Conservation (phyloP, 2,113 vertebrate species). For the Epinephelus moara region DNA sequence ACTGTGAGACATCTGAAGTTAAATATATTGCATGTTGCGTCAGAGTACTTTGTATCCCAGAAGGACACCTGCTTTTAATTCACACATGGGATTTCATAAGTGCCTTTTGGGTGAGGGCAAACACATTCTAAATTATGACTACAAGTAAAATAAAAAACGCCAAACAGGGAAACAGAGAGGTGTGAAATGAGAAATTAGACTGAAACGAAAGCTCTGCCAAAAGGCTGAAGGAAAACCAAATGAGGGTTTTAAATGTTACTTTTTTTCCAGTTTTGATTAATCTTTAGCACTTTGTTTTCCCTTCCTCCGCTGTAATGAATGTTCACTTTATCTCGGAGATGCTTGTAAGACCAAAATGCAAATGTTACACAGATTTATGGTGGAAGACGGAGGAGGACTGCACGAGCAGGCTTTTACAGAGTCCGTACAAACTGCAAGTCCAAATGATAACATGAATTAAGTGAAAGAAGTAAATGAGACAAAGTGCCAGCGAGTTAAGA, state of each 20-base stretch:
- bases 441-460: not conserved
- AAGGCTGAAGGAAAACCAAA: constrained; percentile 7
- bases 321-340: constrained; percentile 27
- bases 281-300: constrained; percentile 47
- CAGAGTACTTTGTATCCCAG: not conserved
- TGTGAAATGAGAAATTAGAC: constrained; percentile 48
- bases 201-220: constrained; percentile 30
- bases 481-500: constrained; percentile 9
- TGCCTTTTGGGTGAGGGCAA: constrained; percentile 4
- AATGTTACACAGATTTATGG: constrained; percentile 46
- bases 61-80: constrained; percentile 20
- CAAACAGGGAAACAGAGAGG: constrained; percentile 12
- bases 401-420: constrained; percentile 13
- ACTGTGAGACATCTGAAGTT: not conserved
- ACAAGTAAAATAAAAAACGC: constrained; percentile 4
- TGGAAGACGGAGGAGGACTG: not conserved
- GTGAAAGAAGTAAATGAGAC: constrained; percentile 28
- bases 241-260: constrained; percentile 23
- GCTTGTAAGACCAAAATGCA: constrained; percentile 25
- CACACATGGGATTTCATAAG: constrained; percentile 20
- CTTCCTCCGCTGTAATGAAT: constrained; percentile 34
- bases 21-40: not conserved
- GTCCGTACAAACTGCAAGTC: constrained; percentile 4
- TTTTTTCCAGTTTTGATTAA: constrained; percentile 41
- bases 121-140: constrained; percentile 27